Evolutionary conservation across 1,140 invertebrate genomes (phyloP), one percentile per base, ranked within the genome.

Genomic region (Bombus sylvicola): DNA sequence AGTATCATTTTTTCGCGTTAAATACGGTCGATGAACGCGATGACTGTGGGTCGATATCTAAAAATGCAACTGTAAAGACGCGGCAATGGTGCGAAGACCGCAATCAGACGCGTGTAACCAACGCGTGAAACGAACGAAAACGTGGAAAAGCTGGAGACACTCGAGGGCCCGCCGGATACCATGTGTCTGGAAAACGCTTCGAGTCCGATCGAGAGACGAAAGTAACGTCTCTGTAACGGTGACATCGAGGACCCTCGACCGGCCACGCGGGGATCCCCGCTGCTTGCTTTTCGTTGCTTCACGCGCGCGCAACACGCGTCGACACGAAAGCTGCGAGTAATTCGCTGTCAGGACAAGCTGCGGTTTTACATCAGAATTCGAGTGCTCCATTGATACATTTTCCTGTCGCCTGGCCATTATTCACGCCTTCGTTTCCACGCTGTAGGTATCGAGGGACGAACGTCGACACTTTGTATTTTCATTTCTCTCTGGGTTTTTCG

Each of bases 291-390:
- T 83, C 84, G 81, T 41, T 86, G 87, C 87, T 82, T 78, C 78
- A 87, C 88, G 90, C 83, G 82, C 71, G 83, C 81, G 83, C 83
- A 89, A 88, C 77, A 73, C 83, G 83, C 76, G 69, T 62, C 6
- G 31, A 72, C 71, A 85, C 86, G 81, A 87, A 92, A 90, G 86
- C 93, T 91, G 77, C 92, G 92, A 92, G 91, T 92, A 93, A 93
- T 94, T 93, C 91, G 88, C 85, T 94, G 93, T 94, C 94, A 91
- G 88, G 88, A 91, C 93, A 94, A 94, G 93, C 93, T 94, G 94
- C 76, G 94, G 94, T 94, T 92, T 94, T 91, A 92, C 93, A 92
- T 93, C 92, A 89, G 91, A 89, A 86, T 85, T 92, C 87, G 90
- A 93, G 93, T 92, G 89, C 66, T 59, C 82, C 79, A 85, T 90